Percentiles rank a stretch among this genome's conserved stretches.
phyloP scores from a whole-genome alignment of 2,113 vertebrate species.

The Halcyon senegalensis region DNA sequence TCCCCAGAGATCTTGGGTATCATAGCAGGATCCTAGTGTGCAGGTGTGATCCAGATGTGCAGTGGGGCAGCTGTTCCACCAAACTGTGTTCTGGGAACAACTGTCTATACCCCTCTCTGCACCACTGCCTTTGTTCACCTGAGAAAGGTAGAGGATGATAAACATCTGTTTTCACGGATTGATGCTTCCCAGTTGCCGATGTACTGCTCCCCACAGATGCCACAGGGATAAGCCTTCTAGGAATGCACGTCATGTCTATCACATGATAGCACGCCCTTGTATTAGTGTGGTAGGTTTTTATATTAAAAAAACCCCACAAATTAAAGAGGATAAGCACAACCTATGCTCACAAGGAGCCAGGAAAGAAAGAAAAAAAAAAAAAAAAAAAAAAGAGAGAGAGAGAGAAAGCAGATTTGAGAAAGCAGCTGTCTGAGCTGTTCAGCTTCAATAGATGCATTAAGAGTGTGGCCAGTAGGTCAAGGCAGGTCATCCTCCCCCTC shows the following conservation, averaged over 20 bases:
- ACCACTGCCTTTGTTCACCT: background rate
- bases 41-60: background rate
- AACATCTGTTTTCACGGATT: background rate
- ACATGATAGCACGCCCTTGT: background rate
- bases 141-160: background rate
- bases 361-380: too few relatives aligned
- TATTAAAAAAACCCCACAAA: background rate
- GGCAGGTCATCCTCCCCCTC: too few relatives aligned
- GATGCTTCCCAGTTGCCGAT: background rate
- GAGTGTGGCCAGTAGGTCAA: too few relatives aligned
- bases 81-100: accelerated
- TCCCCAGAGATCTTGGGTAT: background rate
- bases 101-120: accelerated
- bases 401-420: background rate
- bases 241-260: accelerated
- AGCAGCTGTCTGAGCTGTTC: background rate
- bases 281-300: background rate
- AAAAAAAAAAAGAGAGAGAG: too few relatives aligned
- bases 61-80: background rate
- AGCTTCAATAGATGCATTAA: background rate
- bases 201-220: background rate
- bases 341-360: background rate
- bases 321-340: background rate
- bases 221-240: background rate
- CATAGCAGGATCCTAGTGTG: background rate